phyloP scores from a whole-genome alignment of 2,113 vertebrate species.

The Rhegmatorhina hoffmannsi region DNA sequence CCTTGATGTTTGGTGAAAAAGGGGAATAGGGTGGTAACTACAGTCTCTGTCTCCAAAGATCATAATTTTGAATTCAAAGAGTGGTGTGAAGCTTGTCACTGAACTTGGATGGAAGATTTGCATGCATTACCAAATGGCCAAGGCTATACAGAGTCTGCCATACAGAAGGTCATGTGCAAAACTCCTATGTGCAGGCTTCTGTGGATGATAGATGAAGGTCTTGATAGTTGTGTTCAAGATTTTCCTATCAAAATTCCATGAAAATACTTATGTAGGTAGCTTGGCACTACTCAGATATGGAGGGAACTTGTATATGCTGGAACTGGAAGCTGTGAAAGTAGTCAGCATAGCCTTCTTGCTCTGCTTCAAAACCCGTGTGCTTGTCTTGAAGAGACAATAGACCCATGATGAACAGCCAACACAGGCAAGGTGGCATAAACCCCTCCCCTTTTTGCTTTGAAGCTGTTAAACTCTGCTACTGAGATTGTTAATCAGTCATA shows the following conservation, averaged over 20 bases:
- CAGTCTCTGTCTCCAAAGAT: not conserved
- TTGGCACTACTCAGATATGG: not conserved
- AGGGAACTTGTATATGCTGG: not conserved
- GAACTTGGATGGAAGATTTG: not conserved
- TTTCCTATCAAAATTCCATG: not conserved
- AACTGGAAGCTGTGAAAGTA: not conserved
- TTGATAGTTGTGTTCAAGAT: not conserved
- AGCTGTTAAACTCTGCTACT: slow-evolving; percentile 39
- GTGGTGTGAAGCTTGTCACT: not conserved
- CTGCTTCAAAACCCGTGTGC: not conserved
- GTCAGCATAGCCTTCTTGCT: not conserved
- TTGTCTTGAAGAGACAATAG: not conserved
- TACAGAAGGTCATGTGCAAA: not conserved
- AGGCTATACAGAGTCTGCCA: not conserved
- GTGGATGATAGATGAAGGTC: not conserved
- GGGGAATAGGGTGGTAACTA: not conserved
- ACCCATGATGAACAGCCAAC: not conserved
- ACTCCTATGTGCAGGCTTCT: not conserved
- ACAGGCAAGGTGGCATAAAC: slow-evolving; percentile 7
- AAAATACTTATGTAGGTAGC: not conserved
- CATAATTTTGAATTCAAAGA: not conserved
- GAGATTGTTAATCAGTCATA: slow-evolving; percentile 33
- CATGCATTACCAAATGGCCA: not conserved
- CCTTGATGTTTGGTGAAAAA: not conserved
- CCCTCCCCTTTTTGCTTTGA: slow-evolving; percentile 33